Conservation (phyloP, 53 echinoderm and acorn worm species). For the Echinometra lucunter region DNA sequence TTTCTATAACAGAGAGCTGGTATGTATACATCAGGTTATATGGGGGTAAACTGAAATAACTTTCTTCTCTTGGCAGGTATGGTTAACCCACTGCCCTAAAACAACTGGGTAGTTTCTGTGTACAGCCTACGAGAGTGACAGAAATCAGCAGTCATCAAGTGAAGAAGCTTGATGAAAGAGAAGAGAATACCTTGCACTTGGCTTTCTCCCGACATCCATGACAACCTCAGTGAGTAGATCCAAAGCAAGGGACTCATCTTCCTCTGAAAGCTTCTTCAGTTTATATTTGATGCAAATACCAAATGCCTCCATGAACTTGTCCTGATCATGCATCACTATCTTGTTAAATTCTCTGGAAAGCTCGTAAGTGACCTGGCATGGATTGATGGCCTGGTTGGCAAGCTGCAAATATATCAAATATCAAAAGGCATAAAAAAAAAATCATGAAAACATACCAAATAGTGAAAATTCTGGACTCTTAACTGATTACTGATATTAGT, state of each 20-base stretch:
- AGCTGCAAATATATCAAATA: slow-evolving; percentile 11
- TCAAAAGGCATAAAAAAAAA: neutral
- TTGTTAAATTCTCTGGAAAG: neutral
- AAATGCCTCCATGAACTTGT: slow-evolving; percentile 38
- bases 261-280: slow-evolving; percentile 34
- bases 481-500: neutral
- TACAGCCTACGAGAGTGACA: too few species aligned
- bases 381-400: slow-evolving; percentile 17
- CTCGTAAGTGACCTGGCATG: slow-evolving; percentile 3
- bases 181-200: slow-evolving; percentile 49
- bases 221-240: slow-evolving; percentile 42
- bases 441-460: too few species aligned
- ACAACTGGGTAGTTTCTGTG: too few species aligned
- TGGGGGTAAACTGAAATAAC: too few species aligned
- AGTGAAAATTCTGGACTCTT: neutral
- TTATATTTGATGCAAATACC: slow-evolving; percentile 44
- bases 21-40: too few species aligned
- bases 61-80: too few species aligned
- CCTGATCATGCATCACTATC: slow-evolving; percentile 26
- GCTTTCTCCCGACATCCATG: slow-evolving; percentile 59
- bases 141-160: too few species aligned
- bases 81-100: too few species aligned
- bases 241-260: neutral
- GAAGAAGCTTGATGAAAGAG: neutral
- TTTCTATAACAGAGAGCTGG: too few species aligned